Conservation (phyloP, 2,113 vertebrate genomes). For the Pangasianodon gigas region DNA sequence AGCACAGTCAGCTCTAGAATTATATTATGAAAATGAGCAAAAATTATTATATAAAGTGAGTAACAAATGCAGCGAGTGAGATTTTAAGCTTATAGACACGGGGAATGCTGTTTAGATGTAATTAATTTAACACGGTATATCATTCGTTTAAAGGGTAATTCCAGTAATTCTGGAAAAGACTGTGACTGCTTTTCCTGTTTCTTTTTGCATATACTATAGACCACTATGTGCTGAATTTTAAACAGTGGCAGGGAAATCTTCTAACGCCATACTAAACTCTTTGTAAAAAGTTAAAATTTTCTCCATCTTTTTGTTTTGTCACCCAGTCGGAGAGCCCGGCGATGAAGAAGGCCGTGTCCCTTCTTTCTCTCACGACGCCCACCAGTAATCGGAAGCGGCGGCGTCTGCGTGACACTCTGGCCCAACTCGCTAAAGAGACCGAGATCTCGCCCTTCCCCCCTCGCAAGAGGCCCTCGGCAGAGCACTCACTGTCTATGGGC, state of each 20-base stretch:
- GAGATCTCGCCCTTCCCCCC: conserved; percentile 93
- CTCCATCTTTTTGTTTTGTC: neutral
- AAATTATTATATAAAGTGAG: neutral
- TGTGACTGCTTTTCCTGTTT: too few species aligned
- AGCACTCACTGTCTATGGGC: conserved; percentile 89
- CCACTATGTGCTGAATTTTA: neutral
- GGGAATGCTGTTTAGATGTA: neutral
- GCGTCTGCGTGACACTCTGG: conserved; percentile 88
- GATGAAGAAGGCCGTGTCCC: conserved; percentile 93
- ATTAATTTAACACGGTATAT: neutral
- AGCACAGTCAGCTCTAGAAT: neutral
- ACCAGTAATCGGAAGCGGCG: conserved; percentile 92
- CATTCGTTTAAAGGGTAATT: neutral
- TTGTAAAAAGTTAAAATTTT: neutral
- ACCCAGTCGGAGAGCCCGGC: conserved; percentile 83
- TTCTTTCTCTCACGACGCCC: conserved; percentile 90
- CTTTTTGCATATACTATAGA: neutral
- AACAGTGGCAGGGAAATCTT: neutral
- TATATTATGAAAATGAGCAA: neutral
- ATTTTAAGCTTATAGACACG: neutral
- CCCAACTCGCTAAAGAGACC: conserved; percentile 88
- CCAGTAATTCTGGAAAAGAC: neutral
- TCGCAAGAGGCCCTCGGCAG: conserved; percentile 89
- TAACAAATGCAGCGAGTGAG: neutral
- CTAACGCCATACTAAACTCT: neutral